Conservation (phyloP, 2,797 vertebrate species). For the Sciaenops ocellatus region DNA sequence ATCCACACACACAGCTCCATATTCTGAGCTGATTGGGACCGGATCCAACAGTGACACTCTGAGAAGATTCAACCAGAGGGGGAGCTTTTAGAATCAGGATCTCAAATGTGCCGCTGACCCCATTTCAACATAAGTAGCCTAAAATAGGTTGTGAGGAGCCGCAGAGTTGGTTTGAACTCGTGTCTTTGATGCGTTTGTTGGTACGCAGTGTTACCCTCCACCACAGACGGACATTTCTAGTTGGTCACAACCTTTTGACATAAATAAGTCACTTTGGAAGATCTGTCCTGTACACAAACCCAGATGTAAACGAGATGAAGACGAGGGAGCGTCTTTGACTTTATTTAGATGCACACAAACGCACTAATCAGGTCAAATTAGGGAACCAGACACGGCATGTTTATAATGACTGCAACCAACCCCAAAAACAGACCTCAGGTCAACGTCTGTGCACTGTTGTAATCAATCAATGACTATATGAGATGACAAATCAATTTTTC, state of each 20-base stretch:
- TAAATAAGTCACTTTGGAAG: not conserved
- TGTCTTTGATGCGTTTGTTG: conserved; percentile 52
- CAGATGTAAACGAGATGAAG: not conserved
- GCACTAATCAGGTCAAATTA: not conserved
- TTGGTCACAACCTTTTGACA: conserved; percentile 15
- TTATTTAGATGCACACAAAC: not conserved
- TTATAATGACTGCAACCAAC: not conserved
- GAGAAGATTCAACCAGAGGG: conserved; percentile 68
- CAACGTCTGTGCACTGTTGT: not conserved
- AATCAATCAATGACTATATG: not conserved
- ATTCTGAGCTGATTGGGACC: conserved; percentile 63
- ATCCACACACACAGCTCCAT: conserved; percentile 22
- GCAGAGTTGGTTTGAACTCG: conserved; percentile 49
- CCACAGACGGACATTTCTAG: conserved; percentile 2
- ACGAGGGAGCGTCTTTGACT: not conserved
- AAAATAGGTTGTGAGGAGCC: conserved; percentile 70
- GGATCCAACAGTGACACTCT: conserved; percentile 67
- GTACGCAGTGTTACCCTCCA: conserved; percentile 26
- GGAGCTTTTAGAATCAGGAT: conserved; percentile 66
- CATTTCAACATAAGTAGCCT: conserved; percentile 73
- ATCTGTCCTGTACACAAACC: conserved; percentile 13
- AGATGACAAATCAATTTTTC: not conserved
- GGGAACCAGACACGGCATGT: not conserved
- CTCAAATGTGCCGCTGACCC: conserved; percentile 80
- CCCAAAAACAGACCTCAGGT: not conserved